Base-by-base conservation (phyloP, 1,140 invertebrate species). In the Lucilia sericata region DNA sequence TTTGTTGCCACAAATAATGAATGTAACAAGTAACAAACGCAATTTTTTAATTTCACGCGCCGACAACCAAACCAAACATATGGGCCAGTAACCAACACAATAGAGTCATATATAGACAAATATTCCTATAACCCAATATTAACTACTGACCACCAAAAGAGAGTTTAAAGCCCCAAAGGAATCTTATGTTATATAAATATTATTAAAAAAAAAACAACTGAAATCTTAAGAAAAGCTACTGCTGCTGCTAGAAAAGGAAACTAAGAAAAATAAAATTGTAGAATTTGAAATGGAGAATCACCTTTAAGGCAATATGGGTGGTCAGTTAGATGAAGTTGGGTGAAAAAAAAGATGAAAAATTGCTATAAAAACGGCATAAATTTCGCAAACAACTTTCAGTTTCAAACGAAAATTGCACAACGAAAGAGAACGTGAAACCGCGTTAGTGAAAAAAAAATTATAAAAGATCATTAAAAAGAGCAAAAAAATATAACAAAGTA, bases 11-110 rank as follows among this genome's bases (percentile, higher is more conserved):
- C 65, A 12, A 60, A 60, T 14, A 60, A n/a, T 12, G 14, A 60
- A 17, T n/a, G 14, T 17, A 60, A n/a, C n/a, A 14, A 17, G 51
- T 60, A 17, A 5, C 5, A 14, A 70, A 70, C 65, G 19, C 21
- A 70, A 70, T 21, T 86, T 86, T 90, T 90, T 90, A 90, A 90
- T 90, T 90, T 90, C 88, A 90, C 87, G 89, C 86, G 85, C 84
- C 84, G 84, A 25, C 84, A 87, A 86, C 51, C 82, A 85, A 84
- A 80, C 55, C 86, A 90, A 90, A 90, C 88, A 89, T 65, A 82
- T 82, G 81, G 60, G 14, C 7, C 21, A 82, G 55, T 34, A 65
- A 70, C 65, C 42, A 60, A 21, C 55, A 36, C 13, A 36, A 36
- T 36, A 42, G 42, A 76, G 12, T 13, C 25, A 30, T 30, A 30